A percentile compares a stretch with the other conserved stretches of the same genome.
Conservation (phyloP, 2,888 invertebrate genomes). For the Anagyrus pseudococci region DNA sequence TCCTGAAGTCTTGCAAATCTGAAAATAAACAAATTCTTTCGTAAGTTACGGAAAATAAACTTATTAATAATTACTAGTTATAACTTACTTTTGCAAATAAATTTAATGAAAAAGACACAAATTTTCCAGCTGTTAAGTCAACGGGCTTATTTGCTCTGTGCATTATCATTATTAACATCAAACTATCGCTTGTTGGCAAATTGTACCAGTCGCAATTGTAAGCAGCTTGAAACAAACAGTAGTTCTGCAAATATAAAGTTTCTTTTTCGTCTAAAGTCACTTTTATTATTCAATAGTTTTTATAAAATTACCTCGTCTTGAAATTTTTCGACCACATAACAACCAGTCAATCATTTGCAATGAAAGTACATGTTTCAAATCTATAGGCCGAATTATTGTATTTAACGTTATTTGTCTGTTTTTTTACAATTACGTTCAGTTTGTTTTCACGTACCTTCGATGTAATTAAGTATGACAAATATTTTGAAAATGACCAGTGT, state of each 20-base stretch:
- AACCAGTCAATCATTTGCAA: conserved; percentile 11
- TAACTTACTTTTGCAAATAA: conserved; percentile 36
- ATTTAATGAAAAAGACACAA: conserved; percentile 32
- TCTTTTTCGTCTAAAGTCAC: background rate
- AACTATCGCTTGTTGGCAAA: conserved; percentile 31
- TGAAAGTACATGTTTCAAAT: too few relatives aligned
- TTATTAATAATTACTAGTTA: background rate
- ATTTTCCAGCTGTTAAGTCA: conserved; percentile 41
- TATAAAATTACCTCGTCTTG: conserved; percentile 27
- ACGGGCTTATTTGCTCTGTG: conserved; percentile 33
- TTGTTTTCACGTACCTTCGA: conserved; percentile 28
- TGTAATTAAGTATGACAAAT: conserved; percentile 24
- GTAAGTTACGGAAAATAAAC: background rate
- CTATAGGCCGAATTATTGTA: too few relatives aligned
- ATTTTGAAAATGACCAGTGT: conserved; percentile 27
- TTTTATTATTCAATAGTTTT: background rate
- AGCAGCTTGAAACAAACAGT: conserved; percentile 20
- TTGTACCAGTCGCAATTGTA: conserved; percentile 38
- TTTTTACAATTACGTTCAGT: too few relatives aligned
- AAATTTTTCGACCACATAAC: conserved; percentile 27
- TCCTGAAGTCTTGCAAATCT: conserved; percentile 8
- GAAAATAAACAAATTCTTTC: background rate
- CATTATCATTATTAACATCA: conserved; percentile 40
- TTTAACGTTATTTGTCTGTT: too few relatives aligned
- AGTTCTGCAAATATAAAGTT: conserved; percentile 27